Evolutionary conservation across 2,888 invertebrate genomes (phyloP).

Genomic region (Allacma fusca): DNA sequence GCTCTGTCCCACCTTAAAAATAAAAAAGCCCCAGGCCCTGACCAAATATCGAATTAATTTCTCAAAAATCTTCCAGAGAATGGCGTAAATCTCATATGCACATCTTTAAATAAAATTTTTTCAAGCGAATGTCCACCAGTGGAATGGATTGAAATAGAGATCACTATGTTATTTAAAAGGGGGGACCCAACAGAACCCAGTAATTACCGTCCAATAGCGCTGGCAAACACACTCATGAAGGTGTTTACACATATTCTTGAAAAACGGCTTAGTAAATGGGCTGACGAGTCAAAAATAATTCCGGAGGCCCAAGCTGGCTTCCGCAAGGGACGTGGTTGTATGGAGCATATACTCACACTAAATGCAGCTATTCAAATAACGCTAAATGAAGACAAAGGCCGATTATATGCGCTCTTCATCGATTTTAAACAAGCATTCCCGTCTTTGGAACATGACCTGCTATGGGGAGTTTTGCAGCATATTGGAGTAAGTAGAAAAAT

Average conservation of each 20-base stretch:
- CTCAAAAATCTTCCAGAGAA: neutral
- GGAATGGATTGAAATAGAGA: neutral
- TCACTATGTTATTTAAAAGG: neutral
- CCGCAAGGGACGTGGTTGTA: too few species aligned
- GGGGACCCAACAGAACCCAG: neutral
- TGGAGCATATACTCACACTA: too few species aligned
- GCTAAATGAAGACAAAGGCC: too few species aligned
- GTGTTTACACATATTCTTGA: constrained; percentile 3
- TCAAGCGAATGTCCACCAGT: neutral
- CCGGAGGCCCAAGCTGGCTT: too few species aligned
- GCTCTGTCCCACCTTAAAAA: neutral
- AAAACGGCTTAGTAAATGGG: neutral
- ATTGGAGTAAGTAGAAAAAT: too few species aligned
- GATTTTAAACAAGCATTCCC: too few species aligned
- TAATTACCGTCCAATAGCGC: constrained; percentile 31
- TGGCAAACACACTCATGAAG: constrained; percentile 19
- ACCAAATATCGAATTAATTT: neutral
- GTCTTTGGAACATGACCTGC: too few species aligned
- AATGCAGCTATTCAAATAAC: too few species aligned
- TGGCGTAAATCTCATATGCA: neutral
- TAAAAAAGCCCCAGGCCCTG: neutral
- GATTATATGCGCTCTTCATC: too few species aligned
- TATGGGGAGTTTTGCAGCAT: too few species aligned
- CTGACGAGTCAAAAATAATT: too few species aligned
- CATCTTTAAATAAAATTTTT: too few species aligned